Base-by-base conservation (phyloP, 2,797 vertebrate species). In the Crocidura indochinensis region DNA sequence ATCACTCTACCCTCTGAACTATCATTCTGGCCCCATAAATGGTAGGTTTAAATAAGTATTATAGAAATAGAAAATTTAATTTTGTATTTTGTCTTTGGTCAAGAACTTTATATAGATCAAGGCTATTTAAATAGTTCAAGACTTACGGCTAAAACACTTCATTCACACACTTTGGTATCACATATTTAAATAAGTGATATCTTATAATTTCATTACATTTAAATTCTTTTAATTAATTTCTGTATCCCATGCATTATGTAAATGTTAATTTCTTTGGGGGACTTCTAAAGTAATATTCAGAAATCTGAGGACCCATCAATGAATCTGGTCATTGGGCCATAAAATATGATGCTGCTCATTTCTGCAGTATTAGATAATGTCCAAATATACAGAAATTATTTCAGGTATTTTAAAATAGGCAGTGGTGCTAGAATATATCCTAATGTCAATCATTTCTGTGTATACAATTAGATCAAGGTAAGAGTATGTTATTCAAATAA, bases 21-120 rank as follows among this genome's bases (percentile, higher is more conserved):
- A 56, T 56, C 53, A 56, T 14, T 56, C 12, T 17, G 19, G 12
- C 15, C 53, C 53, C 22, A 53, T 53, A 53, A 53, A 53, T 20
- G 8, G 56, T 60, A 20, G 19, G 56, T 65, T 9, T 26, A 22
- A 27, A 27, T 82, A 47, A 29, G 17, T 47, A 60, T 73, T 73
- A 68, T 75, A 64, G 8, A 64, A 17, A 73, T 15, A 49, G 10
- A 6, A 85, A 92, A 90, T 56, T 94, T 27, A 76, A 84, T 87
- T 86, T 83, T 44, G 17, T 62, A 31, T 83, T 88, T 91, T 67
- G 62, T 67, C 62, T 78, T 71, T 86, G 29, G 65, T 53, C 5
- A 24, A 31, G 4, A 78, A 76, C 20, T 90, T 64, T 24, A 19
- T 82, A 71, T 62, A 67, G 3, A 84, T n/a, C 26, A 92, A 86